Evolutionary conservation across 2,888 invertebrate species (phyloP).

Genomic region (Chymomyza caudatula): DNA sequence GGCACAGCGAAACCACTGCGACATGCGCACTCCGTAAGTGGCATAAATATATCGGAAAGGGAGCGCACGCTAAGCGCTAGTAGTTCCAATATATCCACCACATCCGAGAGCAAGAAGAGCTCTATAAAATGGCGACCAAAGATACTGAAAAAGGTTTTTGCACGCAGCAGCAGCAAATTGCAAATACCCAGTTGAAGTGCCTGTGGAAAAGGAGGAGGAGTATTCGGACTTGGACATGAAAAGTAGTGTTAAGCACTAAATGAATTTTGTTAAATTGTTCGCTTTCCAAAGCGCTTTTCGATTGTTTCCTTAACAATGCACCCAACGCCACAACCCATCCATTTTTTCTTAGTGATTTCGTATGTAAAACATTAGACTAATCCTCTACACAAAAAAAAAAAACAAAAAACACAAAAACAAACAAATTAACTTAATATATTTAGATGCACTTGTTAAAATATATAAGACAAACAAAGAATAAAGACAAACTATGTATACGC

Average conservation of each 20-base stretch:
- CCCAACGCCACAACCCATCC: constrained; percentile 31
- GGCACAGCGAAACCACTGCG: constrained; percentile 35
- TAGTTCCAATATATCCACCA: constrained; percentile 57
- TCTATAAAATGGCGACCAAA: constrained; percentile 60
- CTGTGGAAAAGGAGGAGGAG: not conserved
- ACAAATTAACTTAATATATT: constrained; percentile 51
- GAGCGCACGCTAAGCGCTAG: constrained; percentile 51
- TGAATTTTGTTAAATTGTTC: constrained; percentile 42
- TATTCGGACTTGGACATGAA: constrained; percentile 4
- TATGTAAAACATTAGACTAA: constrained; percentile 44
- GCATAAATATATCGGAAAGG: constrained; percentile 54
- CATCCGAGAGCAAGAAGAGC: constrained; percentile 60
- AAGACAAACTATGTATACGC: constrained; percentile 54
- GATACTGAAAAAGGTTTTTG: constrained; percentile 63
- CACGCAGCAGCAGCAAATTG: constrained; percentile 62
- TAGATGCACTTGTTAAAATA: constrained; percentile 66
- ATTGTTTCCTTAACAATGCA: not conserved
- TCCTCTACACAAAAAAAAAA: constrained; percentile 39
- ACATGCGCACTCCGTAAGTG: constrained; percentile 66
- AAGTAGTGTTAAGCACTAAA: constrained; percentile 7
- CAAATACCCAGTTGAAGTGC: constrained; percentile 50
- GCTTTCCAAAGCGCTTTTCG: constrained; percentile 15
- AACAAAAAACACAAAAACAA: constrained; percentile 35
- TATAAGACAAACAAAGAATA: constrained; percentile 68
- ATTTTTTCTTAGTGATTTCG: constrained; percentile 48